Evolutionary conservation across 1,140 invertebrate species (phyloP).

Genomic region (Leptopilina clavipes): DNA sequence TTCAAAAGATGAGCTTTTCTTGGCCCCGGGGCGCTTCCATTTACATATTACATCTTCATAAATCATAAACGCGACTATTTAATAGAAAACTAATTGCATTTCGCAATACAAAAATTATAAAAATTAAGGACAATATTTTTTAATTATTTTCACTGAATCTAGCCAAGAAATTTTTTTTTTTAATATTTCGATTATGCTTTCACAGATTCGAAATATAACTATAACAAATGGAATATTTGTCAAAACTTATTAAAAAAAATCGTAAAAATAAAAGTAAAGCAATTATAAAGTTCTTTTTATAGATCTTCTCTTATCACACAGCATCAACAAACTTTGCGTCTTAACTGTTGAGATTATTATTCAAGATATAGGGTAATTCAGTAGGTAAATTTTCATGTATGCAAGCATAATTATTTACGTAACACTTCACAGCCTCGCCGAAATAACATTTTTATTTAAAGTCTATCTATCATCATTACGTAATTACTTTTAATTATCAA

Average conservation of each 20-base stretch:
- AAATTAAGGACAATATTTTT: too few species aligned
- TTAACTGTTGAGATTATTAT: background rate
- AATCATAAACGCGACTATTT: constrained; percentile 4
- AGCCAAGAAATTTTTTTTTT: too few species aligned
- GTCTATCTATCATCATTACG: background rate
- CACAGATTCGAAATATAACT: too few species aligned
- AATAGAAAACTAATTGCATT: background rate
- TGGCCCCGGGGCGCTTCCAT: background rate
- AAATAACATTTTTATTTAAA: background rate
- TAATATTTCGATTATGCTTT: too few species aligned
- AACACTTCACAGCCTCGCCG: background rate
- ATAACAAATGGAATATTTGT: too few species aligned
- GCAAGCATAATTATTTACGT: background rate
- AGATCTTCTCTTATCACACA: background rate
- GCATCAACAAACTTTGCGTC: constrained; percentile 3
- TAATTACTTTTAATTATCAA: background rate
- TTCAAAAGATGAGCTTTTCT: constrained; percentile 21
- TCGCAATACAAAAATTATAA: too few species aligned
- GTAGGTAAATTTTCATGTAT: background rate
- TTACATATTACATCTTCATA: constrained; percentile 14
- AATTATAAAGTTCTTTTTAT: background rate
- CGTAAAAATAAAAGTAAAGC: too few species aligned
- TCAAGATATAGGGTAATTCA: constrained; percentile 28
- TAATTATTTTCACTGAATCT: too few species aligned
- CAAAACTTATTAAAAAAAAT: too few species aligned